phyloP scores from a whole-genome alignment of 2,888 invertebrate genomes.

The Acleris laterana region DNA sequence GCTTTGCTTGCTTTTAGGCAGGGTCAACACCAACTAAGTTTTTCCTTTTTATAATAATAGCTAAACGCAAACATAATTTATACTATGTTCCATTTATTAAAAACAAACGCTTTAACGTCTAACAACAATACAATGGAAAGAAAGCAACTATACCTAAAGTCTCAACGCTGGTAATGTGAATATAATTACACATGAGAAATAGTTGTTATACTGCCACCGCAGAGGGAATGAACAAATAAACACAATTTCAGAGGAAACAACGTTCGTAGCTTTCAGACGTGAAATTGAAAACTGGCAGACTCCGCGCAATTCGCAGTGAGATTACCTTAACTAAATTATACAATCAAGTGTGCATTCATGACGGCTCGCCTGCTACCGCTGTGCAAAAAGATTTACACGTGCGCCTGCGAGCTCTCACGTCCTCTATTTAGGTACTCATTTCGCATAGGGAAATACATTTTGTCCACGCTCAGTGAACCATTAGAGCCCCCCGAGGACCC shows the following conservation, averaged over 20 bases:
- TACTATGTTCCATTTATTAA: background rate
- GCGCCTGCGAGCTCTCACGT: constrained; percentile 17
- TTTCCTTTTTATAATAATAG: too few species aligned
- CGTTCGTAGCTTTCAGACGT: constrained; percentile 60
- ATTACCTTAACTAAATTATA: constrained; percentile 72
- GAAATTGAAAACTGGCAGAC: constrained; percentile 67
- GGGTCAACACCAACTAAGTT: too few species aligned
- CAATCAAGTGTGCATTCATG: constrained; percentile 69
- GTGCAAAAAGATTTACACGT: constrained; percentile 49
- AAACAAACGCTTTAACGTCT: background rate
- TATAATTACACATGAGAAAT: constrained; percentile 6
- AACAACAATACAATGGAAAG: background rate
- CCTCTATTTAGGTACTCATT: constrained; percentile 47
- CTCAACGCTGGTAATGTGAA: constrained; percentile 1
- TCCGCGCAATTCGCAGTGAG: constrained; percentile 58
- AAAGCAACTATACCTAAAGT: background rate
- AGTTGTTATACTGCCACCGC: constrained; percentile 6
- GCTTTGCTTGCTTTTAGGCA: too few species aligned
- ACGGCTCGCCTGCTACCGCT: constrained; percentile 35
- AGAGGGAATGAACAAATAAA: constrained; percentile 43
- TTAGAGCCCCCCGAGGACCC: constrained; percentile 57
- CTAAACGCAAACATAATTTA: background rate
- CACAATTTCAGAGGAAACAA: constrained; percentile 61
- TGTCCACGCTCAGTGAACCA: constrained; percentile 49
- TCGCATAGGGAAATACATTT: constrained; percentile 60